Evolutionary conservation across 1,140 invertebrate species (phyloP), one percentile per base, ranked within the genome.

Genomic region (Drosophila subobscura): DNA sequence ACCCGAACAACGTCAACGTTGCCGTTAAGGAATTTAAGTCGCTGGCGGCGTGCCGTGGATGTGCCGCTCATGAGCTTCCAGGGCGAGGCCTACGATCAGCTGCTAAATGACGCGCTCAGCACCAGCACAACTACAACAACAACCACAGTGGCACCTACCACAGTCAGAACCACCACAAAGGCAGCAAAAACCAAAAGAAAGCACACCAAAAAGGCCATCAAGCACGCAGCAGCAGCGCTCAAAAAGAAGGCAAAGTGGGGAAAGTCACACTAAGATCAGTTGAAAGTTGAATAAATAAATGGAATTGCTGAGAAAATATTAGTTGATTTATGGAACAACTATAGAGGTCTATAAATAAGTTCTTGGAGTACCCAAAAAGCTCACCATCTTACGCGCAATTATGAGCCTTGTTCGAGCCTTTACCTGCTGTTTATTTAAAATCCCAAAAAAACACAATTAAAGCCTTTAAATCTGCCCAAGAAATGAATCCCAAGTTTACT

Each of bases 21-120:
- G 16, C 16, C 16, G 16, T 20, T 1, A 20, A 20, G 16, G 16
- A 20, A 20, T 20, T 20, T 20, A 20, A 20, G 16, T 20, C 44
- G 14, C 2, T 16, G 5, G 10, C 44, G 29, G 1, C 56, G 54
- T 8, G 29, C 27, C 10, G 59, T 53, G 14, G 51, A 79, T 25
- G 57, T 79, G 14, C 76, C 77, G 2, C 42, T 63, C 29, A 40
- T 79, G 23, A 75, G 23, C 7, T 67, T 80, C 29, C 42, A 49
- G 7, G 56, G 68, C 0, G 4, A n/a, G 12, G 54, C 57, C 5
- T 75, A 67, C 12, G 54, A 63, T 14, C 16, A 3, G 1, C 41
- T 75, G 10, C 53, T 65, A 0, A 51, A 29, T 4, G 42, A 75
- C 14, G 57, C 58, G 0, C 37, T 78, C 33, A 33, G 29, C 29